A percentile compares a stretch with the other conserved stretches of the same genome.
phyloP scores from a whole-genome alignment of 2,113 vertebrate genomes.

The Ploceus nigricollis region DNA sequence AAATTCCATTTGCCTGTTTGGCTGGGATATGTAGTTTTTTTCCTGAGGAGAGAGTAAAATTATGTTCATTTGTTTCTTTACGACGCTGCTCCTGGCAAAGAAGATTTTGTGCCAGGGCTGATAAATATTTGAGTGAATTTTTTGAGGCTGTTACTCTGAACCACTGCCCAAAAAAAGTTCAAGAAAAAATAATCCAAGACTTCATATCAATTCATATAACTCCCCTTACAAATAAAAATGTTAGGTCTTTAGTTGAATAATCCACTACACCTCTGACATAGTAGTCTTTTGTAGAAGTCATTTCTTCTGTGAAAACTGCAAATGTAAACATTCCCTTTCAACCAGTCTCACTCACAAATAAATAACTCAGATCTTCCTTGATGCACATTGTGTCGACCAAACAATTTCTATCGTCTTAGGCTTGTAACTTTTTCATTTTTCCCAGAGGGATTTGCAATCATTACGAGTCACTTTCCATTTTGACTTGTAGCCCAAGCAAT shows the following conservation, averaged over 20 bases:
- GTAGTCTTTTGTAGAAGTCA: neutral
- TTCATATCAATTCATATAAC: neutral
- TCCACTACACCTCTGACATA: neutral
- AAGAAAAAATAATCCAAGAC: neutral
- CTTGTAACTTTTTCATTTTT: neutral
- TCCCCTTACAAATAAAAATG: neutral
- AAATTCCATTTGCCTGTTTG: conserved; percentile 21
- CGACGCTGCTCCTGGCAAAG: neutral
- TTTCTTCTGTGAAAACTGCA: neutral
- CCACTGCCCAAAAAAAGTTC: neutral
- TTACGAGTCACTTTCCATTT: neutral
- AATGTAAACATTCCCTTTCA: neutral
- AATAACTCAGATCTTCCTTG: neutral
- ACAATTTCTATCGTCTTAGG: neutral
- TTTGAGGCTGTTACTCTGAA: neutral
- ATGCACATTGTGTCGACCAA: neutral
- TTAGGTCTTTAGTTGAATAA: neutral
- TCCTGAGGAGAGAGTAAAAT: conserved; percentile 2
- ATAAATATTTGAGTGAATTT: conserved; percentile 8
- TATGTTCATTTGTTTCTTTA: neutral
- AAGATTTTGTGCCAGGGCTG: neutral
- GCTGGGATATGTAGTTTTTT: neutral
- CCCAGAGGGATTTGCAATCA: conserved; percentile 10
- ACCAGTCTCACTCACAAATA: neutral
- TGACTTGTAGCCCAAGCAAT: conserved; percentile 1